A percentile compares a stretch with the other conserved stretches of the same genome.
phyloP scores from a whole-genome alignment of 92 coral and sea anemone genomes.

The Umimayanthus kanabou region DNA sequence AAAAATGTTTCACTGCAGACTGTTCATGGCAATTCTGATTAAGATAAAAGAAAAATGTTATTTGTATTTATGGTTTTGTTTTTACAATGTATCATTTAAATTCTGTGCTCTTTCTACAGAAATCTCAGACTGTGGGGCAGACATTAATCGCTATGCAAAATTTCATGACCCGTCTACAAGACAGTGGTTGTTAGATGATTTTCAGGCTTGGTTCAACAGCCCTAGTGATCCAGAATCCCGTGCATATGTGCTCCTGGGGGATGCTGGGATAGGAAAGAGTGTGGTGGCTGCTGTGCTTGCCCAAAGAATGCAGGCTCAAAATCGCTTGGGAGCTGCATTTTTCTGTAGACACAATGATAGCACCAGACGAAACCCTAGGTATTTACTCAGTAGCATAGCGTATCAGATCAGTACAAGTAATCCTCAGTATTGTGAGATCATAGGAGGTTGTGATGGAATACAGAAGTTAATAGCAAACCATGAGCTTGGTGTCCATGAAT shows the following conservation, averaged over 20 bases:
- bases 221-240: conserved; percentile 43
- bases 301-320: neutral
- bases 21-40: no score
- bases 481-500: conserved; percentile 41
- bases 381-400: conserved; percentile 50
- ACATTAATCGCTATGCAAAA: conserved; percentile 37
- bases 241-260: conserved; percentile 61
- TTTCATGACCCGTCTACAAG: conserved; percentile 51
- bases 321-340: conserved; percentile 52
- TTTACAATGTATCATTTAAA: no score
- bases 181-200: conserved; percentile 51
- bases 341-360: conserved; percentile 57
- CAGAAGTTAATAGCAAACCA: conserved; percentile 43
- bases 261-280: conserved; percentile 64
- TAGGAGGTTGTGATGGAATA: conserved; percentile 43
- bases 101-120: conserved; percentile 25
- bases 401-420: conserved; percentile 38
- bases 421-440: conserved; percentile 23
- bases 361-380: conserved; percentile 58
- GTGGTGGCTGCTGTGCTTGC: conserved; percentile 65
- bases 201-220: conserved; percentile 46
- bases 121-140: conserved; percentile 44
- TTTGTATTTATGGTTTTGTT: no score
- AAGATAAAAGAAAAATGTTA: no score
- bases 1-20: no score